These are phyloP conservation scores for Meles meles DNA, from an alignment of 2,113 vertebrate species.

Conservation along the genomic window DNA sequence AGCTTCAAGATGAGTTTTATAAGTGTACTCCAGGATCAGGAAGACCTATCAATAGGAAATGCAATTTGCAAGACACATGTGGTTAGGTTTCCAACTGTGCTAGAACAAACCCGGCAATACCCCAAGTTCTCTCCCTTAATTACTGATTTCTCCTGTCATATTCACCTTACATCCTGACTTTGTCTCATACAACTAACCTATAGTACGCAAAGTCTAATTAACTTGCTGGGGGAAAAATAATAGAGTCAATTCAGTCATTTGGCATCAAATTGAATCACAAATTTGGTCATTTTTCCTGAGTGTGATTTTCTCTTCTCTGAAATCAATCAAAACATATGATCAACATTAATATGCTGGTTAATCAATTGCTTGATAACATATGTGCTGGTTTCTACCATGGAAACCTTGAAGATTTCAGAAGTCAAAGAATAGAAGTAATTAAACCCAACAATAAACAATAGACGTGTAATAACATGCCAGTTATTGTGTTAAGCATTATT, in stretches of 20 bases:
- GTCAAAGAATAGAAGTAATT: not conserved
- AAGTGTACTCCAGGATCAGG: not conserved
- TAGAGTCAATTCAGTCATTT: not conserved
- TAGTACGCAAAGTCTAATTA: not conserved
- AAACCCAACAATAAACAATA: not conserved
- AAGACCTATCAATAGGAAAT: not conserved
- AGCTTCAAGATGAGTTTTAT: not conserved
- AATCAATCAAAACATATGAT: not conserved
- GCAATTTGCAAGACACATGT: not conserved
- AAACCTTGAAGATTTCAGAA: not conserved
- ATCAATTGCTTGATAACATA: not conserved
- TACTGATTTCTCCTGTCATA: not conserved
- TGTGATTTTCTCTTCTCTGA: not conserved
- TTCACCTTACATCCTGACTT: not conserved
- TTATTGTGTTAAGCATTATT: not conserved
- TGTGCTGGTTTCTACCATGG: not conserved
- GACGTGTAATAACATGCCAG: not conserved
- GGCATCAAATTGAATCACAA: not conserved
- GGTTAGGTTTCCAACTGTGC: not conserved
- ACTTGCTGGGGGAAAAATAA: not conserved
- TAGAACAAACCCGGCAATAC: not conserved
- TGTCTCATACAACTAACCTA: not conserved
- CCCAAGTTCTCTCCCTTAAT: not conserved
- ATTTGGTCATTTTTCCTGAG: not conserved
- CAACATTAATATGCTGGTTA: not conserved